These are phyloP conservation scores for Strix occidentalis DNA, from an alignment of 2,797 vertebrate genomes.

Conservation along the genomic window DNA sequence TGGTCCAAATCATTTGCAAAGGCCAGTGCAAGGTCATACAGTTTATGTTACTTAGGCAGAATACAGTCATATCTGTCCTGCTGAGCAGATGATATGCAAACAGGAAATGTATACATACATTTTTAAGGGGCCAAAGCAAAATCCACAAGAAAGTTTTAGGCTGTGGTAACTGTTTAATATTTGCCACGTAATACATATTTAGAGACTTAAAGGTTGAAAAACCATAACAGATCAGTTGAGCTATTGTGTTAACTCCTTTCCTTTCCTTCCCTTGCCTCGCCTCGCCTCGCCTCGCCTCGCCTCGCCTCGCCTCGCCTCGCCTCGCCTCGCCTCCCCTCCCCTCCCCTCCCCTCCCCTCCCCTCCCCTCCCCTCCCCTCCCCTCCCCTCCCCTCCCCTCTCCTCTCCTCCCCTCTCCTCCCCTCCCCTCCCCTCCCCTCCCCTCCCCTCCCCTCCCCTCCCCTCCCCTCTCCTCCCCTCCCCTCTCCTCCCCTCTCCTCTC, in stretches of 20 bases:
- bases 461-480: background rate
- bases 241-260: background rate
- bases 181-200: background rate
- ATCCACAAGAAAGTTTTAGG: background rate
- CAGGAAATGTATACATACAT: background rate
- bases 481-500: background rate
- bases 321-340: no score
- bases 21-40: background rate
- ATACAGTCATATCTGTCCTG: background rate
- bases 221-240: background rate
- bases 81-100: background rate
- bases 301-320: no score
- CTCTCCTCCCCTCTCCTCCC: no score
- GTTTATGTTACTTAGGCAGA: constrained; percentile 11
- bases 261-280: background rate
- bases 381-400: background rate
- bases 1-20: constrained; percentile 16
- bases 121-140: background rate
- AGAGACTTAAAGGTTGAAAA: background rate
- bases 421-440: background rate
- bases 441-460: no score
- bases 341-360: background rate
- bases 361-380: no score
- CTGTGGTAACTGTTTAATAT: background rate
- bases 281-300: no score